Conservation (phyloP, 1,140 invertebrate species). For the Venustaconcha ellipsiformis region DNA sequence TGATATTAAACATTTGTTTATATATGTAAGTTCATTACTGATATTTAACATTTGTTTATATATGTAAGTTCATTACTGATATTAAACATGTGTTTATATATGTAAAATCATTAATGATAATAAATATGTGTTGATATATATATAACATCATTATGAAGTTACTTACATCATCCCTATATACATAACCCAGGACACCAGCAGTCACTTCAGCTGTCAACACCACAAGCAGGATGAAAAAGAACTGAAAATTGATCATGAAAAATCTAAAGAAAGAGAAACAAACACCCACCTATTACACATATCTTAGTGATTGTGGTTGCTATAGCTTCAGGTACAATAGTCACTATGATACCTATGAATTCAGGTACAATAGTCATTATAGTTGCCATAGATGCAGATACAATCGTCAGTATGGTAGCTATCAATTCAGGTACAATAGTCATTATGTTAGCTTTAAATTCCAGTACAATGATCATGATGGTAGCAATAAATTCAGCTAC, state of each 20-base stretch:
- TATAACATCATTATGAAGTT: neutral
- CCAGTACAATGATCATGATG: no score
- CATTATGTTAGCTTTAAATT: no score
- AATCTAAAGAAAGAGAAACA: neutral
- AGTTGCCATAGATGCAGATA: no score
- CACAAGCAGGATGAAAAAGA: constrained; percentile 61
- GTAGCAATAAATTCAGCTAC: no score
- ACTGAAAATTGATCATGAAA: constrained; percentile 45
- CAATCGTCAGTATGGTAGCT: no score
- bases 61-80: neutral
- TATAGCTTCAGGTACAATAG: no score
- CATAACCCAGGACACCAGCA: constrained; percentile 58
- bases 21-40: neutral
- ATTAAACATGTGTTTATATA: neutral
- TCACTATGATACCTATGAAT: no score
- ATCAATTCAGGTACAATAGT: no score
- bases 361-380: no score
- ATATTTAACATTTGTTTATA: neutral
- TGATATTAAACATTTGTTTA: no score
- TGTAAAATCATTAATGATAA: neutral
- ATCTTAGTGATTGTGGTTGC: no score
- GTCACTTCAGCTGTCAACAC: constrained; percentile 61
- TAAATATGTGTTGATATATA: neutral
- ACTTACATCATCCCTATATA: constrained; percentile 61
- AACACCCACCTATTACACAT: no score